These are phyloP conservation scores for Sinohyriopsis cumingii DNA, from an alignment of 2,888 invertebrate species.

Conservation along the genomic window DNA sequence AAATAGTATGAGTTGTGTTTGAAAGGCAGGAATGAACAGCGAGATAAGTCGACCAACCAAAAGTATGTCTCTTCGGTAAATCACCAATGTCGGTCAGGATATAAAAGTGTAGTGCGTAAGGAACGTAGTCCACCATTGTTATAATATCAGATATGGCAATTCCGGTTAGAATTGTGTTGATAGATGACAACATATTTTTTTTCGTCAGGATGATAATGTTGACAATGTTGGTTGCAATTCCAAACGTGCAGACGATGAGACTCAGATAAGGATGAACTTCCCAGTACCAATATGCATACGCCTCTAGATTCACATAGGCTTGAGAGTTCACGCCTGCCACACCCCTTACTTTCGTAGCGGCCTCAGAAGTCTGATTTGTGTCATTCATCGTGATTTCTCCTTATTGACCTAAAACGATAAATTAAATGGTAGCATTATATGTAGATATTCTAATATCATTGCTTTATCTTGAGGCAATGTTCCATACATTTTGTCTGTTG, in stretches of 20 bases:
- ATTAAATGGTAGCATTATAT: too few species aligned
- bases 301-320: constrained; percentile 18
- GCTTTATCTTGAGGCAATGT: too few species aligned
- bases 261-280: constrained; percentile 87
- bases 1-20: constrained; percentile 90
- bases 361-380: too few species aligned
- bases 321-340: constrained; percentile 4
- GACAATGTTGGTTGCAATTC: constrained; percentile 89
- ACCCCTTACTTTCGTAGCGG: too few species aligned
- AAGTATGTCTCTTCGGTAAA: constrained; percentile 55
- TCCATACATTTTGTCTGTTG: too few species aligned
- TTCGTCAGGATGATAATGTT: constrained; percentile 89
- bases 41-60: constrained; percentile 70
- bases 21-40: constrained; percentile 89
- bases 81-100: constrained; percentile 44
- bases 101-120: constrained; percentile 82
- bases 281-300: constrained; percentile 52
- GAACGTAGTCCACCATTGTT: constrained; percentile 91
- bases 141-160: constrained; percentile 91
- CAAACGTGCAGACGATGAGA: constrained; percentile 89
- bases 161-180: constrained; percentile 89
- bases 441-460: too few species aligned
- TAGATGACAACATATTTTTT: constrained; percentile 89
- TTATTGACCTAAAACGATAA: too few species aligned
- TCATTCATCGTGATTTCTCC: too few species aligned